These are phyloP conservation scores for Drosophila atroscutellata DNA, from an alignment of 2,888 invertebrate species.

Conservation along the genomic window DNA sequence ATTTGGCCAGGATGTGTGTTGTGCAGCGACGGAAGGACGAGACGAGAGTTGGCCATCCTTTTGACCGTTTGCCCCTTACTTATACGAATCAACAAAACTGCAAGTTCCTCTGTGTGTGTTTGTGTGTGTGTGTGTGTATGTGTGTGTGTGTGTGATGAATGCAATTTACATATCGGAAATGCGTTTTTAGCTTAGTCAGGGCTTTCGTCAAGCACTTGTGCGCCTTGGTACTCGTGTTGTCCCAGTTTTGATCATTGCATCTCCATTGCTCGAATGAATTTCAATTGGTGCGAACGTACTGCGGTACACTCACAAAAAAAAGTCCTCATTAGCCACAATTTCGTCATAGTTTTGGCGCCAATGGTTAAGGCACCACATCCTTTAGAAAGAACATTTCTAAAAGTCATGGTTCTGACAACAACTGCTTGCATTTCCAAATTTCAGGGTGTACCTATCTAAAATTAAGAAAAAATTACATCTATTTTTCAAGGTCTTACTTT, in stretches of 20 bases:
- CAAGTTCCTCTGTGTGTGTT: constrained; percentile 17
- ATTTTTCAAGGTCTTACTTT: not conserved
- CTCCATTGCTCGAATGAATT: constrained; percentile 7
- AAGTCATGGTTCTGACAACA: not conserved
- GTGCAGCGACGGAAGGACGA: constrained; percentile 5
- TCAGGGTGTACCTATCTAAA: not conserved
- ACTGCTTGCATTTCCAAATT: not conserved
- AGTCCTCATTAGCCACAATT: not conserved
- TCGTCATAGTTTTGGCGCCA: too few relatives aligned
- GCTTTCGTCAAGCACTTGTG: constrained; percentile 3
- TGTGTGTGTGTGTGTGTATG: constrained; percentile 27
- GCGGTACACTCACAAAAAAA: not conserved
- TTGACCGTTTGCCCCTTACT: constrained; percentile 17
- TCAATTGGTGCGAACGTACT: not conserved
- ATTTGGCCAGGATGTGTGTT: constrained; percentile 52
- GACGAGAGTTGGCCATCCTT: constrained; percentile 10
- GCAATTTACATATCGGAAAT: constrained; percentile 38
- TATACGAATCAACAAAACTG: constrained; percentile 20
- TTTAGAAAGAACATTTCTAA: not conserved
- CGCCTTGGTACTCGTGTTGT: not conserved
- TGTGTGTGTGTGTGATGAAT: constrained; percentile 30
- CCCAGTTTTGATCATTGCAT: not conserved
- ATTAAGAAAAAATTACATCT: not conserved
- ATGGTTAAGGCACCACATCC: not conserved
- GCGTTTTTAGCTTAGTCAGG: constrained; percentile 16